Percentiles rank a stretch among this genome's conserved stretches.
These are phyloP conservation scores for Cherax quadricarinatus DNA, from an alignment of 1,140 invertebrate genomes.

Conservation along the genomic window DNA sequence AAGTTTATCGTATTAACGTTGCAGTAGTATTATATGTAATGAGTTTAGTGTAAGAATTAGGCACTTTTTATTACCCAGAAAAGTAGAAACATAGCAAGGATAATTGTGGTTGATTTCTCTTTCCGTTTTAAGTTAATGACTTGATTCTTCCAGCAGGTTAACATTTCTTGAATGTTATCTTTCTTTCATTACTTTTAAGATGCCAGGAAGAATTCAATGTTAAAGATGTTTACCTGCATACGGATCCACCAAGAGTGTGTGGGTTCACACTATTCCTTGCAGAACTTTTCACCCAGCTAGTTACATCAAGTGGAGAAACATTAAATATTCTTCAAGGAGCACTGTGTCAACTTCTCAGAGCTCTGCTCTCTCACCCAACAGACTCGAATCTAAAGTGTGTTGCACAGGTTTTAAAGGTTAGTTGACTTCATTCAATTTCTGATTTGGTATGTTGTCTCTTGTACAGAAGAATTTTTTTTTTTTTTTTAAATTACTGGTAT, in stretches of 20 bases:
- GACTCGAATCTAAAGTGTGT: conserved; percentile 70
- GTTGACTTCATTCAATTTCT: background rate
- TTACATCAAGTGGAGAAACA: conserved; percentile 45
- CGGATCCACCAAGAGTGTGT: conserved; percentile 56
- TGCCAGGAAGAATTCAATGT: conserved; percentile 71
- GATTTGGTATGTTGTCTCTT: background rate
- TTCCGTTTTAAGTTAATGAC: background rate
- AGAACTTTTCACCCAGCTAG: conserved; percentile 64
- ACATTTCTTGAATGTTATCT: background rate
- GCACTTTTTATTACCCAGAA: no score
- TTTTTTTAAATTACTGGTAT: no score
- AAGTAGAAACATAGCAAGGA: no score
- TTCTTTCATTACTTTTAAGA: conserved; percentile 19
- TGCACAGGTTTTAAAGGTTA: conserved; percentile 71
- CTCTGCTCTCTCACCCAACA: conserved; percentile 59
- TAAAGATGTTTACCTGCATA: conserved; percentile 61
- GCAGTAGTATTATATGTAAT: no score
- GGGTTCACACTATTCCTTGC: conserved; percentile 72
- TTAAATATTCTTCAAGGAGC: conserved; percentile 57
- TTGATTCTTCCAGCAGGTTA: background rate
- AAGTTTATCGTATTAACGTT: background rate
- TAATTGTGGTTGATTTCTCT: background rate
- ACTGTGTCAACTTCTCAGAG: conserved; percentile 60
- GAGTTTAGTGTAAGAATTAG: no score
- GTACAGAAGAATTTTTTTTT: no score